Evolutionary conservation across 2,113 vertebrate species (phyloP).

Genomic region (Orthonyx spaldingii): DNA sequence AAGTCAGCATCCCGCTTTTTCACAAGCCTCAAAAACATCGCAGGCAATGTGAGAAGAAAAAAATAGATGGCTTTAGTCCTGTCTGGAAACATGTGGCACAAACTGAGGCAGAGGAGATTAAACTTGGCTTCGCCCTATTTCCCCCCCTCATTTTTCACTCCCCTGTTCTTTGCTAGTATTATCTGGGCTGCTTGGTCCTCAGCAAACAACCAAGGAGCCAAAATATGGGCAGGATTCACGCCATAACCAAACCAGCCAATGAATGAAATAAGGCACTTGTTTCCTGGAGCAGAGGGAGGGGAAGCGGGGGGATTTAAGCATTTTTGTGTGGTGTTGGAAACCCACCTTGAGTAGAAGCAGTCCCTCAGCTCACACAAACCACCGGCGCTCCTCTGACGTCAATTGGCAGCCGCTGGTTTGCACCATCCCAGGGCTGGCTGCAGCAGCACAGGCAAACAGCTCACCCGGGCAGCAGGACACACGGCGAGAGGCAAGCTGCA

Average conservation of each 20-base stretch:
- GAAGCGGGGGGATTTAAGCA: neutral
- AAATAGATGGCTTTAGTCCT: neutral
- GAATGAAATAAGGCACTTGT: slow-evolving; percentile 41
- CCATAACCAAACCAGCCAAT: slow-evolving; percentile 26
- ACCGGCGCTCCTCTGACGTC: slow-evolving; percentile 8
- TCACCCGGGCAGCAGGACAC: rapidly evolving
- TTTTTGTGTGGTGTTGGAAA: slow-evolving; percentile 31
- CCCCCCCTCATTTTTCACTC: neutral
- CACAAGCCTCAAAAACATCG: neutral
- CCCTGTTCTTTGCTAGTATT: neutral
- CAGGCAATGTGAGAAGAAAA: neutral
- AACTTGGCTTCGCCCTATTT: neutral
- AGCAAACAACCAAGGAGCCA: slow-evolving; percentile 33
- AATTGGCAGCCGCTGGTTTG: neutral
- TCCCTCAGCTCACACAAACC: slow-evolving; percentile 2
- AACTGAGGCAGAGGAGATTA: neutral
- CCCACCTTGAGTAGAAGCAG: slow-evolving; percentile 15
- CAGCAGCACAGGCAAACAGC: neutral
- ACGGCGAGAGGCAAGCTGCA: rapidly evolving
- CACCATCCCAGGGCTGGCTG: neutral
- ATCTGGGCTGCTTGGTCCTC: neutral
- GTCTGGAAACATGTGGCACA: neutral
- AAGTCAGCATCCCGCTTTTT: neutral
- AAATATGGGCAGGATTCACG: slow-evolving; percentile 20
- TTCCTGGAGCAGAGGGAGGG: neutral